Evolutionary conservation across 2,888 invertebrate genomes (phyloP).

Genomic region (Drosophila monieri): DNA sequence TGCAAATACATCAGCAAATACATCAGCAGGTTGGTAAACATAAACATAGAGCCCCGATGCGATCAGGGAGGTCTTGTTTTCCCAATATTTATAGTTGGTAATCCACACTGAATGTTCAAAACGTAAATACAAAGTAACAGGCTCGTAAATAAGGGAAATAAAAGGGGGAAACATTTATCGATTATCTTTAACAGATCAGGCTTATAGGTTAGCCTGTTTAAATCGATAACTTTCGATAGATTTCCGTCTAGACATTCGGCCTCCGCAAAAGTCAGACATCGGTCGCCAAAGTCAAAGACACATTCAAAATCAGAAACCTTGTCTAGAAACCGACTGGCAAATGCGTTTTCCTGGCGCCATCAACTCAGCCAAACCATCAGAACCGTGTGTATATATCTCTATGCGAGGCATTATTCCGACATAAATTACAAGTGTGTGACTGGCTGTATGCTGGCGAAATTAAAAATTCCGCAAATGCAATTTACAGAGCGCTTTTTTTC

Average conservation of each 20-base stretch:
- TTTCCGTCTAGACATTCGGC: neutral
- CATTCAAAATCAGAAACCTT: constrained; percentile 21
- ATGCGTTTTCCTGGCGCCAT: constrained; percentile 24
- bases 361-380: neutral
- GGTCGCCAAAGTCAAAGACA: constrained; percentile 16
- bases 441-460: constrained; percentile 11
- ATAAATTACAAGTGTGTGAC: constrained; percentile 4
- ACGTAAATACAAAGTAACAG: neutral
- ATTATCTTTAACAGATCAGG: no score
- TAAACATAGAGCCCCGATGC: neutral
- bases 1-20: constrained; percentile 16
- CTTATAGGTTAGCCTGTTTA: no score
- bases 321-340: constrained; percentile 27
- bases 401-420: constrained; percentile 2
- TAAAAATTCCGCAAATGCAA: constrained; percentile 54
- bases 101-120: neutral
- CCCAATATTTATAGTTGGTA: neutral
- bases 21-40: constrained; percentile 3
- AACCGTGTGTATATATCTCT: constrained; percentile 2
- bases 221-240: constrained; percentile 1
- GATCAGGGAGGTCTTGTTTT: constrained; percentile 3
- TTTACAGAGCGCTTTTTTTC: constrained; percentile 65
- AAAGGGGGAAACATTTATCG: neutral
- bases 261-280: neutral
- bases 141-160: neutral